Conservation (phyloP, 2,797 vertebrate genomes). For the Coregonus ussuriensis region DNA sequence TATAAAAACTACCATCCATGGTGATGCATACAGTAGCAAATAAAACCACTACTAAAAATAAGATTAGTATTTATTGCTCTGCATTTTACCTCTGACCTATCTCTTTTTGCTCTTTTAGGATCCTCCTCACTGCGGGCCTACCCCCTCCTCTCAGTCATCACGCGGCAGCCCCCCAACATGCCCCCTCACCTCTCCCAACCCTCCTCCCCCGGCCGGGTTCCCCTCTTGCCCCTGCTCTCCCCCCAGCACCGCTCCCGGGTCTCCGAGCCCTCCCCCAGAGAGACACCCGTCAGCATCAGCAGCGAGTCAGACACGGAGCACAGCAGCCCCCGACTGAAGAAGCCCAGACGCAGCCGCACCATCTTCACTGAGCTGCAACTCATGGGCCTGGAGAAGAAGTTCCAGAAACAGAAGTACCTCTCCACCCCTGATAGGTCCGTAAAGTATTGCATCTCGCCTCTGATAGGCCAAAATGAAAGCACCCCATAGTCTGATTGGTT, state of each 20-base stretch:
- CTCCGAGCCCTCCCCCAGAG: conserved; percentile 61
- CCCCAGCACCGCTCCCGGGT: conserved; percentile 68
- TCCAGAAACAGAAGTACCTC: conserved; percentile 98
- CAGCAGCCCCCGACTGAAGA: conserved; percentile 81
- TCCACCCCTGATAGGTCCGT: conserved; percentile 96
- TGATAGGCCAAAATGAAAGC: not conserved
- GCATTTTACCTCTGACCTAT: conserved; percentile 17
- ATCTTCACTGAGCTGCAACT: conserved; percentile 98
- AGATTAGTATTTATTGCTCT: conserved; percentile 28
- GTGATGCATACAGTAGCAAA: conserved; percentile 5
- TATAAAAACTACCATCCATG: conserved; percentile 32
- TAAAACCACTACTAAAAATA: not conserved
- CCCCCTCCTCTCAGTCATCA: conserved; percentile 91
- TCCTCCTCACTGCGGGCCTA: conserved; percentile 85
- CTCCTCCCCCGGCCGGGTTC: conserved; percentile 39
- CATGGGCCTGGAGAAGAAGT: conserved; percentile 98
- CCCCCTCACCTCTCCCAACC: conserved; percentile 59
- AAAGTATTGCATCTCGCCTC: not conserved
- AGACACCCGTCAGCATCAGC: conserved; percentile 82
- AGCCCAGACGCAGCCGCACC: conserved; percentile 92
- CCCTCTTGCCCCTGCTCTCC: conserved; percentile 78
- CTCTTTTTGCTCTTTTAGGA: conserved; percentile 61
- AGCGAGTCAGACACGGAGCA: conserved; percentile 94
- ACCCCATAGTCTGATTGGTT: not conserved
- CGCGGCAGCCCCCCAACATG: conserved; percentile 79